These are phyloP conservation scores for Drosophila sproati DNA, from an alignment of 1,140 invertebrate genomes.

Conservation along the genomic window DNA sequence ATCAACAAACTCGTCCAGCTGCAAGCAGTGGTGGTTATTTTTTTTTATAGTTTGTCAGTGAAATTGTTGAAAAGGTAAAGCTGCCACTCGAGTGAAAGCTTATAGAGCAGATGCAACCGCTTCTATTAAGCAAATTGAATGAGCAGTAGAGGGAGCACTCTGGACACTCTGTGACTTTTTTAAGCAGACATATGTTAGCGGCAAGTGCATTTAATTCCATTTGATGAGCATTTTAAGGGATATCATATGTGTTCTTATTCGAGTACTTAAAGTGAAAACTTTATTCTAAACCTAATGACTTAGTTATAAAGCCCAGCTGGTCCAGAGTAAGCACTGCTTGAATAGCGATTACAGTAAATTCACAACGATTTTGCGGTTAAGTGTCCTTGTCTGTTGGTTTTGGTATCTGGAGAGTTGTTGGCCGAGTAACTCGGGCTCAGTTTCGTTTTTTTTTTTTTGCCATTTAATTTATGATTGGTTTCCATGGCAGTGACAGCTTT, in stretches of 20 bases:
- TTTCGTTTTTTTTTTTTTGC: conserved; percentile 34
- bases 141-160: conserved; percentile 1
- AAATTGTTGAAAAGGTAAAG: conserved; percentile 28
- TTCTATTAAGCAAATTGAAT: conserved; percentile 49
- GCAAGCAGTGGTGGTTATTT: not conserved
- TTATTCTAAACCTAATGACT: conserved; percentile 36
- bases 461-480: conserved; percentile 58
- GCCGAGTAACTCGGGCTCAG: conserved; percentile 30
- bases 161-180: conserved; percentile 10
- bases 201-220: conserved; percentile 32
- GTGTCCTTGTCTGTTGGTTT: conserved; percentile 45
- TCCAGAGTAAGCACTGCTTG: conserved; percentile 20
- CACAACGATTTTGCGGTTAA: conserved; percentile 53
- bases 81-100: conserved; percentile 14
- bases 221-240: conserved; percentile 5
- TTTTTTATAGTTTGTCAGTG: conserved; percentile 11
- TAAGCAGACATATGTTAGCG: conserved; percentile 22
- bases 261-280: not conserved
- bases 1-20: not conserved
- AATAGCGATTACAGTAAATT: conserved; percentile 34
- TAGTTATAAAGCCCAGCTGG: conserved; percentile 43
- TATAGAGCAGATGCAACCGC: not conserved
- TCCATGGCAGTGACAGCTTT: conserved; percentile 26
- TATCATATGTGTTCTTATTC: not conserved
- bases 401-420: conserved; percentile 18